A percentile compares a stretch with the other conserved stretches of the same genome.
Evolutionary conservation across 2,113 vertebrate species (phyloP).

Genomic region (Corythoichthys intestinalis): DNA sequence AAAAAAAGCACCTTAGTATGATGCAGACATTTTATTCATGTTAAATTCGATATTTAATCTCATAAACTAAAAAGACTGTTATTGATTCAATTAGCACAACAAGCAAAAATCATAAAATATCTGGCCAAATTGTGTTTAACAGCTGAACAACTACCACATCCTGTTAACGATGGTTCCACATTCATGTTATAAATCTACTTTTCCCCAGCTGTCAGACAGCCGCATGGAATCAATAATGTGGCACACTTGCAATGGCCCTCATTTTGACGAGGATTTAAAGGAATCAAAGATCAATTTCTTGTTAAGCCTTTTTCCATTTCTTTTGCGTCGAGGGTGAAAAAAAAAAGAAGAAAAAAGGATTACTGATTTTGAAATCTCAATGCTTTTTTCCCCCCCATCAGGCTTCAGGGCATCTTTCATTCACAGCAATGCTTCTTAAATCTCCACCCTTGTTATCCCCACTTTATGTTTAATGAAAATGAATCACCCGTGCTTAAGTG

Average conservation of each 20-base stretch:
- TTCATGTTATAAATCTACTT: conserved; percentile 44
- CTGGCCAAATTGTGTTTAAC: not conserved
- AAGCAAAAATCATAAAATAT: not conserved
- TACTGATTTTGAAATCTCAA: conserved; percentile 39
- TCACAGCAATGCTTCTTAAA: conserved; percentile 35
- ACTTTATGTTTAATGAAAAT: conserved; percentile 51
- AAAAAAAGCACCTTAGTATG: conserved; percentile 8
- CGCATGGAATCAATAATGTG: conserved; percentile 63
- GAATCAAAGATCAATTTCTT: conserved; percentile 41
- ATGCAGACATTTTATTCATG: conserved; percentile 3
- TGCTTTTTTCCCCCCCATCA: conserved; percentile 14
- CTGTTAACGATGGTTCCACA: not conserved
- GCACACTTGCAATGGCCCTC: conserved; percentile 49
- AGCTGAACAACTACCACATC: not conserved
- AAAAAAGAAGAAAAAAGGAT: conserved; percentile 34
- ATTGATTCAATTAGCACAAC: not conserved
- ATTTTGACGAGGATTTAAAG: conserved; percentile 41
- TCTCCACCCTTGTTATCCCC: conserved; percentile 49
- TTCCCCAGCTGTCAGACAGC: conserved; percentile 46
- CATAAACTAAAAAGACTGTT: not conserved
- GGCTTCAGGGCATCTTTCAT: conserved; percentile 38
- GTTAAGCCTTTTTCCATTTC: conserved; percentile 59
- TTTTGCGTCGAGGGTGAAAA: conserved; percentile 22
- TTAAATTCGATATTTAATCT: not conserved
- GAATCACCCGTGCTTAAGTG: conserved; percentile 37